Percentiles rank a stretch among this genome's conserved stretches.
Evolutionary conservation across 2,113 vertebrate species (phyloP).

Genomic region (Vidua macroura): DNA sequence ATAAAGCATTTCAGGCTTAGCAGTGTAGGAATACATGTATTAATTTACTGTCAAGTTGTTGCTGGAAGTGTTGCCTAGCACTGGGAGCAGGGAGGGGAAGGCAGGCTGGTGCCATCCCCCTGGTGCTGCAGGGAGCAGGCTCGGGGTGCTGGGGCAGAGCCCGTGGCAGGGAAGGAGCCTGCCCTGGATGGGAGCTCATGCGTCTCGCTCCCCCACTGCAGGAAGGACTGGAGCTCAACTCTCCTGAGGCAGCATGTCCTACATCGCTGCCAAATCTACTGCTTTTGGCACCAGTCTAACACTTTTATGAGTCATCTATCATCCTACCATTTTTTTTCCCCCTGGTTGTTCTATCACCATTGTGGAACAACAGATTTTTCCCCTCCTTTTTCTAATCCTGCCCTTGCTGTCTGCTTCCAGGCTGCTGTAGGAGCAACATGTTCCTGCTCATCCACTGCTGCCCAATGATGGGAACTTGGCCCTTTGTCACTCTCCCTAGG

Average conservation of each 20-base stretch:
- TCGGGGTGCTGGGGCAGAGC: neutral
- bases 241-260: neutral
- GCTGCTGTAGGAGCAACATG: constrained; percentile 1
- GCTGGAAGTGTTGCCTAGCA: neutral
- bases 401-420: constrained; percentile 1
- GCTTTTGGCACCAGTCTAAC: constrained; percentile 47
- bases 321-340: neutral
- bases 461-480: neutral
- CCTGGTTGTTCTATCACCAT: neutral
- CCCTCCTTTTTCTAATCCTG: neutral
- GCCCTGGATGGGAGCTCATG: constrained; percentile 40
- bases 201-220: neutral
- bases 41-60: neutral
- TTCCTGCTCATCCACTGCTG: neutral
- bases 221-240: neutral
- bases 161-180: neutral
- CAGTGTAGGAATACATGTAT: neutral
- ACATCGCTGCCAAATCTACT: constrained; percentile 32
- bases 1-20: neutral
- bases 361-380: constrained; percentile 42
- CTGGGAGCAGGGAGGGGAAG: neutral
- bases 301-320: constrained; percentile 53
- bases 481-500: neutral
- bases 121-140: neutral
- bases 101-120: neutral